phyloP scores from a whole-genome alignment of 2,113 vertebrate species.

The Bungarus multicinctus region DNA sequence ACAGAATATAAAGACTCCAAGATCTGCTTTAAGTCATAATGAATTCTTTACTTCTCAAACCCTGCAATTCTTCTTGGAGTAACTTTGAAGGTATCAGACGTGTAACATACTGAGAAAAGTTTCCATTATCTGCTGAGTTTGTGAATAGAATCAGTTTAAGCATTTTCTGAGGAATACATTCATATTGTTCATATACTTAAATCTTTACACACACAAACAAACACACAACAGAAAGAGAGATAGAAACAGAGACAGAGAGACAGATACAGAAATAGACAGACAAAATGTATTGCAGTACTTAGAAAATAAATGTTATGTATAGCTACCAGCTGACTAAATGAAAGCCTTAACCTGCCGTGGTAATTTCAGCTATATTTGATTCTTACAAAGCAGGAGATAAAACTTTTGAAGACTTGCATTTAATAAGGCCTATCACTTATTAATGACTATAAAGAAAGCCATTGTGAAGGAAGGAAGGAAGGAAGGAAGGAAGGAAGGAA shows the following conservation, averaged over 20 bases:
- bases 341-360: neutral
- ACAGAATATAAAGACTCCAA: constrained; percentile 21
- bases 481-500: too few relatives aligned
- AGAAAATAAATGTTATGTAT: constrained; percentile 11
- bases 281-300: neutral
- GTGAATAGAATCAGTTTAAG: constrained; percentile 58
- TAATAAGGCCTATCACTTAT: neutral
- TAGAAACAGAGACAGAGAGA: too few relatives aligned
- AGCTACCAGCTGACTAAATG: neutral
- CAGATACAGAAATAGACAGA: too few relatives aligned
- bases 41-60: constrained; percentile 58
- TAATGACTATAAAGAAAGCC: neutral
- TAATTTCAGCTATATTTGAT: neutral
- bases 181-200: constrained; percentile 22
- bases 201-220: neutral
- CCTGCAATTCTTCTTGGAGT: constrained; percentile 49
- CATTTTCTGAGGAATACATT: constrained; percentile 43
- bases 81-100: constrained; percentile 49
- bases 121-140: constrained; percentile 48
- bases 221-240: neutral
- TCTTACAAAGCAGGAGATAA: neutral
- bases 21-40: constrained; percentile 52
- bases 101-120: constrained; percentile 51
- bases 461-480: neutral
- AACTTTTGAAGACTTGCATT: neutral